A percentile compares a stretch with the other conserved stretches of the same genome.
Conservation (phyloP, 2,797 vertebrate genomes). For the Kryptolebias ocellatus region DNA sequence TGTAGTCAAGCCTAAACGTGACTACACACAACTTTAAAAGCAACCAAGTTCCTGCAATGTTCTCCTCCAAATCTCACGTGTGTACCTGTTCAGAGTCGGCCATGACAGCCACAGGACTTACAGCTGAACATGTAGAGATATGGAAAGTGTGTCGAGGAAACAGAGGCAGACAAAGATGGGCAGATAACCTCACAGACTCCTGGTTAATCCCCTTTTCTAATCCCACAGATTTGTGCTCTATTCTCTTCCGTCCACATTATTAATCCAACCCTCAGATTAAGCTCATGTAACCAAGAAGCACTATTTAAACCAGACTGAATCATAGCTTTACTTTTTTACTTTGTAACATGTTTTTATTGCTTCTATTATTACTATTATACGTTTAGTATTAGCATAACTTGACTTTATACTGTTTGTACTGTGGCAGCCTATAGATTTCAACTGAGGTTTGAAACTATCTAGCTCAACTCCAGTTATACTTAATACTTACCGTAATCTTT, state of each 20-base stretch:
- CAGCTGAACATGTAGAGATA: slow-evolving; percentile 26
- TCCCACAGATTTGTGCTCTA: slow-evolving; percentile 54
- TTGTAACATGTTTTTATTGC: neutral
- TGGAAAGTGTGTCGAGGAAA: slow-evolving; percentile 36
- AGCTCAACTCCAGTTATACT: too few relatives aligned
- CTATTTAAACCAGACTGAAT: neutral
- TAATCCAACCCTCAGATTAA: slow-evolving; percentile 61
- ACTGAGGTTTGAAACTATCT: too few relatives aligned
- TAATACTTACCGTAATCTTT: too few relatives aligned
- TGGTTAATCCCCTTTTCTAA: slow-evolving; percentile 71
- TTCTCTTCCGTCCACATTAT: slow-evolving; percentile 54
- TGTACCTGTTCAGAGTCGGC: neutral
- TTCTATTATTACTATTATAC: neutral
- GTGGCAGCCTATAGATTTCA: too few relatives aligned
- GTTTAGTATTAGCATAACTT: neutral
- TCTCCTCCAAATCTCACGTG: neutral
- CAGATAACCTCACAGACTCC: slow-evolving; percentile 56
- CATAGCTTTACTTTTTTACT: neutral
- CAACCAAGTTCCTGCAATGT: slow-evolving; percentile 4
- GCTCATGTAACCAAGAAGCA: slow-evolving; percentile 36
- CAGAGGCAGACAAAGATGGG: slow-evolving; percentile 57
- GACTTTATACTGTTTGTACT: too few relatives aligned
- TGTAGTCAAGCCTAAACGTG: slow-evolving; percentile 14
- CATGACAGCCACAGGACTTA: neutral
- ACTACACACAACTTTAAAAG: slow-evolving; percentile 7